Base-by-base conservation (phyloP, 2,888 invertebrate genomes). In the Zelleria hepariella region DNA sequence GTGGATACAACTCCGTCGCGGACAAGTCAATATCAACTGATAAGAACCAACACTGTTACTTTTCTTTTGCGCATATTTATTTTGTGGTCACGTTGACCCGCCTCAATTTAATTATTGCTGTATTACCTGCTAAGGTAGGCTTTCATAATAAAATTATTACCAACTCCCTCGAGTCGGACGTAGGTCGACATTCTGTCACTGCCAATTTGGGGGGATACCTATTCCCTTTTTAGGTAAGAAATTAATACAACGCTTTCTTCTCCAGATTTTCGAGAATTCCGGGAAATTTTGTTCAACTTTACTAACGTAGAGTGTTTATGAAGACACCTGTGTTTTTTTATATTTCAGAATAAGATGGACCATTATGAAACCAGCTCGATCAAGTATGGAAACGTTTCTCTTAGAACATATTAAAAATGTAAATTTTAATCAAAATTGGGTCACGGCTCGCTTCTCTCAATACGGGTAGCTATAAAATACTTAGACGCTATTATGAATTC, bases 81-180 rank as follows among this genome's bases (percentile, higher is more conserved):
- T 42, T 42, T 42, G 4, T 90, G 83, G 72, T 93, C 26, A 89
- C 90, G 83, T 73, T 93, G 32, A 89, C 91, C 0, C 92, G 92
- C 68, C 72, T 74, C 53, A 92, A 92, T 72, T 76, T 92, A 55
- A 55, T 55, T 55, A 55, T 55, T 32, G 15, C 58, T 26, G 58
- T 49, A 23, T n/a, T 26, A 25, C 26, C 21, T 8, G 24, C 58
- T 25, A 18, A 51, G 26, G 58, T 51, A 26, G 26, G 27, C 32
- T 27, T 51, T 51, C 58, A 25, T 58, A 58, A 58, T 51, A 20
- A 51, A 58, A 58, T 55, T 55, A 55, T 18, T 55, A 27, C 20
- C 15, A 20, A 32, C 55, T 55, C 21, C 10, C 55, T n/a, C 3
- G 32, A 15, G 15, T 54, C 24, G 21, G 55, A 55, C 21, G 21